Evolutionary conservation across 2,888 invertebrate species (phyloP).

Genomic region (Caenorhabditis becei): DNA sequence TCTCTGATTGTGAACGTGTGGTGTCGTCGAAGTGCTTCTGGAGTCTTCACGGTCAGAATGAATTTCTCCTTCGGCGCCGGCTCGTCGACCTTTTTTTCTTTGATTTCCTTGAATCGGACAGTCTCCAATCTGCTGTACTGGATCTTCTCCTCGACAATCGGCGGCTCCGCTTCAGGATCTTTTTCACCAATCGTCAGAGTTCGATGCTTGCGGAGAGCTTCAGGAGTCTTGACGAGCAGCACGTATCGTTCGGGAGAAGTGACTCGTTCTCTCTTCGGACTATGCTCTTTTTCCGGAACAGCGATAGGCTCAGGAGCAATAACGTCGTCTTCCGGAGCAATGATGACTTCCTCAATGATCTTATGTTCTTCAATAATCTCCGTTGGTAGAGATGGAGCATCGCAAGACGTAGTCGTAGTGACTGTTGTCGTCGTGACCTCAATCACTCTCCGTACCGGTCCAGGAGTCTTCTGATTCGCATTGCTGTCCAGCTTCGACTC

Average conservation of each 20-base stretch:
- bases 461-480: constrained; percentile 43
- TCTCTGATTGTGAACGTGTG: constrained; percentile 60
- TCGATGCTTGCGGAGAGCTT: constrained; percentile 61
- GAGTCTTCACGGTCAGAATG: constrained; percentile 53
- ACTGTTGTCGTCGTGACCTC: constrained; percentile 35
- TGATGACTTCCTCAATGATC: constrained; percentile 23
- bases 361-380: constrained; percentile 28
- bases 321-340: constrained; percentile 18
- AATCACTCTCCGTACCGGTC: constrained; percentile 23
- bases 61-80: constrained; percentile 35
- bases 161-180: constrained; percentile 16
- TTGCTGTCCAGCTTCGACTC: constrained; percentile 34
- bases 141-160: constrained; percentile 28
- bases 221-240: constrained; percentile 61
- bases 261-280: constrained; percentile 37
- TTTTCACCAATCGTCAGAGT: constrained; percentile 52
- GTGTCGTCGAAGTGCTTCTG: constrained; percentile 61
- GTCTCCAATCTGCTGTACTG: constrained; percentile 48
- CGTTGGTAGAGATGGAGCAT: constrained; percentile 6
- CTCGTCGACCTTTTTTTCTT: constrained; percentile 35
- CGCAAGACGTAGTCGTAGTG: constrained; percentile 35
- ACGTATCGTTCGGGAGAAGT: constrained; percentile 61
- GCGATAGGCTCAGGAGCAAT: constrained; percentile 14
- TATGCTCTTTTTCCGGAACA: constrained; percentile 17
- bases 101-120: constrained; percentile 48